Percentiles rank a stretch among this genome's conserved stretches.
phyloP scores from a whole-genome alignment of 2,113 vertebrate species.

The Dolichotis patagonum region DNA sequence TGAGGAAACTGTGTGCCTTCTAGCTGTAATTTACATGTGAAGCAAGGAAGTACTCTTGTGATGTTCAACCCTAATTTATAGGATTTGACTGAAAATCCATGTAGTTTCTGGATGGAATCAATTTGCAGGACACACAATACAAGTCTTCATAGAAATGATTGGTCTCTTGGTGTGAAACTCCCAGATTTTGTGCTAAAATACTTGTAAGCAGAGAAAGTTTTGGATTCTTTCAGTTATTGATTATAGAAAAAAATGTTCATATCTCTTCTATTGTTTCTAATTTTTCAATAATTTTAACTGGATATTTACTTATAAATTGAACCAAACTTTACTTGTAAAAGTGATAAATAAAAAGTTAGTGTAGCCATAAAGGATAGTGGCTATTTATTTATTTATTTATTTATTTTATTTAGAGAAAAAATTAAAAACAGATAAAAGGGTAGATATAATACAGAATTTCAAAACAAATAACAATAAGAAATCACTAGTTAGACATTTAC shows the following conservation, averaged over 20 bases:
- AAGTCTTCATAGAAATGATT: background rate
- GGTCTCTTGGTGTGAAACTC: background rate
- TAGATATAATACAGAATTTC: too few relatives aligned
- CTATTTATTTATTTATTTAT: background rate
- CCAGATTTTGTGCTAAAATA: background rate
- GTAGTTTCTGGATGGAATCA: background rate
- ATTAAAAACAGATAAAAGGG: too few relatives aligned
- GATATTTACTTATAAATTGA: background rate
- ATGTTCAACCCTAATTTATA: background rate
- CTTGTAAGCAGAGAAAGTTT: background rate
- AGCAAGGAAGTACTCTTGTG: background rate
- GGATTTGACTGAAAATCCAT: background rate
- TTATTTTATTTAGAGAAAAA: too few relatives aligned
- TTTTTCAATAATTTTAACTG: slow-evolving; percentile 37
- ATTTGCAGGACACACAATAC: background rate
- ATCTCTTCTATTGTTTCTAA: background rate
- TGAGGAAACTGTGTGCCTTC: background rate
- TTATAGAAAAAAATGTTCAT: background rate
- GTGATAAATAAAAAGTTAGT: background rate
- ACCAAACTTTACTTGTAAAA: slow-evolving; percentile 18
- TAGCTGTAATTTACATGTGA: background rate
- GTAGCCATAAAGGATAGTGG: background rate
- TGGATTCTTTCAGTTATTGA: background rate
- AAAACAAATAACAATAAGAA: too few relatives aligned
- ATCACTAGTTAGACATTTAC: too few relatives aligned